Evolutionary conservation across 2,797 vertebrate species (phyloP).

Genomic region (Acipenser ruthenus): DNA sequence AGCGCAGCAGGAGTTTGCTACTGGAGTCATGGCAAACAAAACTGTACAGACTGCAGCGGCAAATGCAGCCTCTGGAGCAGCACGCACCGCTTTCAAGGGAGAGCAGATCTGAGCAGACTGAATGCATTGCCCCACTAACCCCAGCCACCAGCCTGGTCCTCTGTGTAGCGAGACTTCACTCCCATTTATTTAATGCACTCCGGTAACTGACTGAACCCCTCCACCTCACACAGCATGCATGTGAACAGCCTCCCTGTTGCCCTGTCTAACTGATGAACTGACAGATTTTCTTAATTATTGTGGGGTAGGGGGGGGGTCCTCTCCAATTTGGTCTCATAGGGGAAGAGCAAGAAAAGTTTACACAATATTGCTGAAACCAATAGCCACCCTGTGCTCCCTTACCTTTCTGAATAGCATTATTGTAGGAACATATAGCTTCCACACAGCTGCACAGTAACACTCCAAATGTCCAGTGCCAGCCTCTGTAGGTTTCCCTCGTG

Average conservation of each 20-base stretch:
- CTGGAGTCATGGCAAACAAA: slow-evolving; percentile 94
- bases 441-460: too few relatives aligned
- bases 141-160: slow-evolving; percentile 15
- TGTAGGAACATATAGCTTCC: too few relatives aligned
- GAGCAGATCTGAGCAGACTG: slow-evolving; percentile 68
- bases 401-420: too few relatives aligned
- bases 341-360: too few relatives aligned
- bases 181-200: slow-evolving; percentile 39
- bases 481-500: too few relatives aligned
- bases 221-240: slow-evolving; percentile 56
- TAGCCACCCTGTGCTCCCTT: too few relatives aligned
- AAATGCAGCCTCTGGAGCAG: slow-evolving; percentile 75
- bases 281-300: too few relatives aligned
- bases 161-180: neutral
- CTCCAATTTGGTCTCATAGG: too few relatives aligned
- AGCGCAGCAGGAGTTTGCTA: slow-evolving; percentile 93
- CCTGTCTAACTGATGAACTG: too few relatives aligned
- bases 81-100: slow-evolving; percentile 78
- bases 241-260: slow-evolving; percentile 10
- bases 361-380: too few relatives aligned
- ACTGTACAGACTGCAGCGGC: slow-evolving; percentile 89
- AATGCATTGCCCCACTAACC: slow-evolving; percentile 11
- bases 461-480: too few relatives aligned
- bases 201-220: slow-evolving; percentile 44
- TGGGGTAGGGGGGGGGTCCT: too few relatives aligned